Percentiles rank a stretch among this genome's conserved stretches.
phyloP scores from a whole-genome alignment of 2,797 vertebrate genomes.

The Crenichthys baileyi region DNA sequence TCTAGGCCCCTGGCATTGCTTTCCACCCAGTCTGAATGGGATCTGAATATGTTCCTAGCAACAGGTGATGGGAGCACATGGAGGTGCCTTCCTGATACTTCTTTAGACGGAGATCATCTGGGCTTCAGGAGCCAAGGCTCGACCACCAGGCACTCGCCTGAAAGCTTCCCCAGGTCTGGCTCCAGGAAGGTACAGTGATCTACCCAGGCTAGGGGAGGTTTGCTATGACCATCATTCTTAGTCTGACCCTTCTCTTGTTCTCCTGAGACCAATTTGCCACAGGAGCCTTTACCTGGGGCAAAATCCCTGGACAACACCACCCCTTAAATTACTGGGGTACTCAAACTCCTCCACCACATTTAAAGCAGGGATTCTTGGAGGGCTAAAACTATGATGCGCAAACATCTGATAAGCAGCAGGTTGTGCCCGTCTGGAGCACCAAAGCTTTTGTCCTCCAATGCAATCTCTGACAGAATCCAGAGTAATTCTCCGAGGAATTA shows the following conservation, averaged over 20 bases:
- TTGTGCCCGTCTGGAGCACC: not conserved
- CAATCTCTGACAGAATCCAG: slow-evolving; percentile 19
- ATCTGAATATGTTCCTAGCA: not conserved
- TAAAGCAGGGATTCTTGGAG: not conserved
- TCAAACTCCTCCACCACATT: not conserved
- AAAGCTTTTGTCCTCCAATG: slow-evolving; percentile 6
- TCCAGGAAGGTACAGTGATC: no score
- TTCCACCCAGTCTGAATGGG: not conserved
- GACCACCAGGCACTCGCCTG: no score
- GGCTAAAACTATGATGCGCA: no score
- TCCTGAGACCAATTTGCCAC: not conserved
- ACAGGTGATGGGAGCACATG: not conserved
- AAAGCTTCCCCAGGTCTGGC: no score
- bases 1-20: not conserved
- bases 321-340: not conserved
- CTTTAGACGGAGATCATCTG: not conserved
- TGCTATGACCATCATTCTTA: no score
- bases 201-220: no score
- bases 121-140: no score
- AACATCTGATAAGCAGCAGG: slow-evolving; percentile 13
- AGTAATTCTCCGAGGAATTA: slow-evolving; percentile 27
- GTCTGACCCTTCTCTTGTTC: no score
- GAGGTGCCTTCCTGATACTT: not conserved
- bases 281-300: not conserved
- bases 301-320: not conserved